phyloP scores from a whole-genome alignment of 2,113 vertebrate species.

The Philantomba maxwellii region DNA sequence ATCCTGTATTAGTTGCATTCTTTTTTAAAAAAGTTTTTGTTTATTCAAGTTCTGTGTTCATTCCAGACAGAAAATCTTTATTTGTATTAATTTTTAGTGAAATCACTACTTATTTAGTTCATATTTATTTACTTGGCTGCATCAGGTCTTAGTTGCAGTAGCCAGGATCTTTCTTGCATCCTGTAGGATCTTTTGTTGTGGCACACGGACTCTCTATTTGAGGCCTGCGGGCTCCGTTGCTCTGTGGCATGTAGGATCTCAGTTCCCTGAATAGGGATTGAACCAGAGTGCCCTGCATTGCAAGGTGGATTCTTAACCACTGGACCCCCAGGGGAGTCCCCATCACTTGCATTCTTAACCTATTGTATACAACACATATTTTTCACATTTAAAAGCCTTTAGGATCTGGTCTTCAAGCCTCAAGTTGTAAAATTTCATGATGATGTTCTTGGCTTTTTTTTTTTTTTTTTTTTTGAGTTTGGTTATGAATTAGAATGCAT shows the following conservation, averaged over 20 bases:
- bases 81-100: neutral
- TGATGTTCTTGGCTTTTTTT: neutral
- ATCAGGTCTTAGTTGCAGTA: neutral
- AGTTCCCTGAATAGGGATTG: neutral
- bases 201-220: neutral
- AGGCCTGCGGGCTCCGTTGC: neutral
- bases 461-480: neutral
- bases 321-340: neutral
- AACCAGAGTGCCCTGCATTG: neutral
- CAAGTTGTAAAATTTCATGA: neutral
- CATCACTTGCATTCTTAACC: neutral
- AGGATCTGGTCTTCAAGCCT: neutral
- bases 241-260: neutral
- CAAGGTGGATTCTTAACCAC: neutral
- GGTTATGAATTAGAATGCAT: too few relatives aligned
- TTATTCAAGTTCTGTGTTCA: neutral
- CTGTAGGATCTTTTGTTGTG: neutral
- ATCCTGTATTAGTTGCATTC: neutral
- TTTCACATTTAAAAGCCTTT: neutral
- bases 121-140: neutral
- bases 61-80: neutral
- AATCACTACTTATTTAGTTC: neutral
- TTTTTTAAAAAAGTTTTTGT: neutral
- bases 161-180: neutral
- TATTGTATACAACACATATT: neutral